A percentile compares a stretch with the other conserved stretches of the same genome.
phyloP scores from a whole-genome alignment of 2,113 vertebrate species.

The Okapia johnstoni region DNA sequence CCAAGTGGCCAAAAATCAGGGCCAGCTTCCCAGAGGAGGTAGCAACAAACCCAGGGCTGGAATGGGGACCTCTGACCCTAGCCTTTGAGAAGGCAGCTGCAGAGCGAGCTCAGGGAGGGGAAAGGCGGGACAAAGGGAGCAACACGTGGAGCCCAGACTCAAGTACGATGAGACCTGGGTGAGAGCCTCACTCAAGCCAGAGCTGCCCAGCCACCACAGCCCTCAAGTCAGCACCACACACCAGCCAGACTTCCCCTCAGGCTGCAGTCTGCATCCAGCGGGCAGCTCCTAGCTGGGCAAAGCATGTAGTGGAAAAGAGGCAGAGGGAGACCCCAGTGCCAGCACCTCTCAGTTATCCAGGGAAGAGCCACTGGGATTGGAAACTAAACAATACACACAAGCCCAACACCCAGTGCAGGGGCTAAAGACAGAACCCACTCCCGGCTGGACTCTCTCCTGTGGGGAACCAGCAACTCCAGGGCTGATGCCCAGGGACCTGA shows the following conservation, averaged over 20 bases:
- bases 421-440: neutral
- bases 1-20: neutral
- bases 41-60: too few relatives aligned
- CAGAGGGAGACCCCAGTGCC: neutral
- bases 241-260: neutral
- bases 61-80: neutral
- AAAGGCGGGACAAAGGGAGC: neutral
- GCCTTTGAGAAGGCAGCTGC: neutral
- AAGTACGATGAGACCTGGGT: too few relatives aligned
- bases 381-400: neutral
- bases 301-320: neutral
- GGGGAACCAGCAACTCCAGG: neutral
- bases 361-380: neutral
- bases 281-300: neutral
- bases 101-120: neutral
- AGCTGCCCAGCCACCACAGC: rapidly evolving
- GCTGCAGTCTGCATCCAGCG: neutral
- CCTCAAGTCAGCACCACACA: neutral
- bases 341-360: neutral
- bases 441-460: too few relatives aligned
- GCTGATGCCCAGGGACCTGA: neutral
- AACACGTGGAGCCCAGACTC: rapidly evolving
- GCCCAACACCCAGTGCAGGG: neutral
- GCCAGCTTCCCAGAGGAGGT: neutral
- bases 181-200: neutral